Evolutionary conservation across 2,113 vertebrate species (phyloP).

Genomic region (Progne subis): DNA sequence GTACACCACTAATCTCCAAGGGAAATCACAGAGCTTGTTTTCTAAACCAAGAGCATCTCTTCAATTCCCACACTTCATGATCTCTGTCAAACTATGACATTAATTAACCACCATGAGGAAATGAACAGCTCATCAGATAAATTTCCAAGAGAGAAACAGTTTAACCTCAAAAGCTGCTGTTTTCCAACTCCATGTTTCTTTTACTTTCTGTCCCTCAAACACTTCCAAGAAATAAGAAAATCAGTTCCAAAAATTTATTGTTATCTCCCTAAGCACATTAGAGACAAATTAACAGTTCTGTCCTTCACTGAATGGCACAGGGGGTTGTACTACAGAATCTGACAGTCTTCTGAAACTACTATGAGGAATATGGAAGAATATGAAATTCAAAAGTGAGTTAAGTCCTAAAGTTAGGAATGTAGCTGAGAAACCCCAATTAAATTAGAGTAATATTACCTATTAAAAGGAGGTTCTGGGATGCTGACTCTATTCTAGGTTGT

Average conservation of each 20-base stretch:
- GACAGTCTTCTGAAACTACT: not conserved
- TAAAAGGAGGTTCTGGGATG: not conserved
- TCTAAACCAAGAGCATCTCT: not conserved
- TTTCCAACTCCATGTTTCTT: not conserved
- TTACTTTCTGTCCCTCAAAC: not conserved
- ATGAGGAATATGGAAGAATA: not conserved
- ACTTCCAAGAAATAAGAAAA: not conserved
- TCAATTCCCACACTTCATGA: not conserved
- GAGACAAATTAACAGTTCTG: not conserved
- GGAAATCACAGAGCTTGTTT: not conserved
- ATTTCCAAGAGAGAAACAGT: not conserved
- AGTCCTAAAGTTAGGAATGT: not conserved
- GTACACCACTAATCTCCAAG: not conserved
- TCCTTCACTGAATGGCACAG: not conserved
- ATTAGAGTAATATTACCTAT: not conserved
- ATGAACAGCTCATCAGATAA: not conserved
- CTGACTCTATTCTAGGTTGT: not conserved
- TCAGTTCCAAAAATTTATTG: not conserved
- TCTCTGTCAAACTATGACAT: not conserved
- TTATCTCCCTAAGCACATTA: not conserved
- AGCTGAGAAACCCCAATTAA: not conserved
- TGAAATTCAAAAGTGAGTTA: not conserved
- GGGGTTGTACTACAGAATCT: not conserved
- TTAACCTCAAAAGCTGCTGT: not conserved
- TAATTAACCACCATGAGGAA: not conserved